Conservation (phyloP, 2,113 vertebrate genomes). For the Leucoraja erinaceus region DNA sequence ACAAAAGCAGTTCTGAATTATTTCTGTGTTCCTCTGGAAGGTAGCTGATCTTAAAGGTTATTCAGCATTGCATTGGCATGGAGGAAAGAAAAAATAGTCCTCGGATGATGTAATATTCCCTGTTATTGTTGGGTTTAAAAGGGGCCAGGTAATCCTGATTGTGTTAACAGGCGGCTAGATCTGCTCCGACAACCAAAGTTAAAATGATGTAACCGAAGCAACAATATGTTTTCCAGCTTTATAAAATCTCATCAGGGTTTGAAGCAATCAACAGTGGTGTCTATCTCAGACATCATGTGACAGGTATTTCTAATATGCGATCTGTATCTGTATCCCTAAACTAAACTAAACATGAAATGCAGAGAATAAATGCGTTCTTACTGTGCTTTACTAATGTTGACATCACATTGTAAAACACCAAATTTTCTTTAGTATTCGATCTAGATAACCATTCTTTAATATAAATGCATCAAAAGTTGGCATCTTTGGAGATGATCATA, state of each 20-base stretch:
- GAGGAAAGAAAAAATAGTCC: background rate
- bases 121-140: constrained; percentile 17
- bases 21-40: background rate
- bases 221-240: background rate
- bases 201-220: background rate
- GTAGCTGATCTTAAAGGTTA: background rate
- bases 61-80: background rate
- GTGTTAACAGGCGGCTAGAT: background rate
- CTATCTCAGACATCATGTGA: background rate
- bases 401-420: background rate
- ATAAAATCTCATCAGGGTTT: background rate
- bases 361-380: background rate
- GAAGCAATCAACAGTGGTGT: background rate
- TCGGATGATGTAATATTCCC: background rate
- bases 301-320: background rate
- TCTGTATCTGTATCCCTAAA: no score
- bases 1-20: constrained; percentile 16
- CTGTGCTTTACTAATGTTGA: background rate
- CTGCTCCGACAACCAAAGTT: background rate
- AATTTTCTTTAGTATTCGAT: background rate
- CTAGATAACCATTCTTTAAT: background rate
- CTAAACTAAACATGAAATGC: background rate
- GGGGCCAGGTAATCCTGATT: background rate
- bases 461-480: background rate
- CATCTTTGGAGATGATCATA: background rate